Evolutionary conservation across 2,888 invertebrate genomes (phyloP).

Genomic region (Aphrophora alni): DNA sequence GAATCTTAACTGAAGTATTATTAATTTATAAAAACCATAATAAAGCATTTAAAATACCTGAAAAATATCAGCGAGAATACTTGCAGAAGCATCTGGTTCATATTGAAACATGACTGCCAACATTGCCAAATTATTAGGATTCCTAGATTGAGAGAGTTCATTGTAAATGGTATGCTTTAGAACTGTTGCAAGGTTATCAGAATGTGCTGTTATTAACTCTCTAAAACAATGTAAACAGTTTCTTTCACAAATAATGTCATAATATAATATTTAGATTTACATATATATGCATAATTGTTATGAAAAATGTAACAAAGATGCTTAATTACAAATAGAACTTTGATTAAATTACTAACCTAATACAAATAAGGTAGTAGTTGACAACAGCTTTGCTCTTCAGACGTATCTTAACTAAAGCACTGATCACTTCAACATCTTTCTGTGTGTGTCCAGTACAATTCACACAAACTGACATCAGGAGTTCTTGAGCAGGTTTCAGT

Average conservation of each 20-base stretch:
- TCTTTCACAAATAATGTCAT: too few relatives aligned
- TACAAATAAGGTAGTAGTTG: slow-evolving; percentile 85
- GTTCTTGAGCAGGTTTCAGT: slow-evolving; percentile 89
- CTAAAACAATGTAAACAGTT: slow-evolving; percentile 59
- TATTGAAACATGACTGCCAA: slow-evolving; percentile 88
- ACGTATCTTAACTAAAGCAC: slow-evolving; percentile 86
- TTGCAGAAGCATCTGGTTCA: slow-evolving; percentile 80
- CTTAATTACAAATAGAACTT: too few relatives aligned
- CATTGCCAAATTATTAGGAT: slow-evolving; percentile 95
- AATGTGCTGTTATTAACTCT: slow-evolving; percentile 85
- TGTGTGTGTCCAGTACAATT: slow-evolving; percentile 79
- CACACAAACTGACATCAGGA: slow-evolving; percentile 87
- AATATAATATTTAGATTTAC: too few relatives aligned
- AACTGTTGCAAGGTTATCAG: slow-evolving; percentile 82
- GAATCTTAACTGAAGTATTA: too few relatives aligned
- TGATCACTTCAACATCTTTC: slow-evolving; percentile 78
- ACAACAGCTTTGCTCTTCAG: slow-evolving; percentile 93
- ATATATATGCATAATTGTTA: too few relatives aligned
- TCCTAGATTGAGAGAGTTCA: slow-evolving; percentile 89
- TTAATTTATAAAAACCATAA: too few relatives aligned
- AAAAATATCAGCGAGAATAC: slow-evolving; percentile 83
- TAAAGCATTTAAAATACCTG: slow-evolving; percentile 59
- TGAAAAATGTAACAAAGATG: not conserved
- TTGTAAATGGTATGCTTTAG: slow-evolving; percentile 94
- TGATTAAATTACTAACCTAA: slow-evolving; percentile 60